These are phyloP conservation scores for Ceratitis capitata DNA, from an alignment of 1,140 invertebrate species.

Conservation along the genomic window DNA sequence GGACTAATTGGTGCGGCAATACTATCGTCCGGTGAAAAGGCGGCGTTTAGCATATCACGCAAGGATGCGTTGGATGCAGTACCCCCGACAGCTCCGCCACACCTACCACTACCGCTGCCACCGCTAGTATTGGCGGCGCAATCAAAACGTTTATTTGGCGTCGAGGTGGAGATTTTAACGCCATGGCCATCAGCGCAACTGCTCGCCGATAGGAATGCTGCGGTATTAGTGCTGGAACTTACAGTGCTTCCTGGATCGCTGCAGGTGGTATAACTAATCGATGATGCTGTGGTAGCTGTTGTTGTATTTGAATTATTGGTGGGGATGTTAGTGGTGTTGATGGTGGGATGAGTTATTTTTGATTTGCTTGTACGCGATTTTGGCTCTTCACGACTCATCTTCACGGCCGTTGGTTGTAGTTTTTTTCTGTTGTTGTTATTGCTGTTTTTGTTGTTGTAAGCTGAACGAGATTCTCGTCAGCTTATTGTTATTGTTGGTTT, in stretches of 20 bases:
- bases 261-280: slow-evolving; percentile 36
- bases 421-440: neutral
- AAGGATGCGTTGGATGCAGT: slow-evolving; percentile 47
- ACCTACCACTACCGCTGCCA: slow-evolving; percentile 43
- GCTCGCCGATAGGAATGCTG: neutral
- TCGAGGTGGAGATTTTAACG: slow-evolving; percentile 58
- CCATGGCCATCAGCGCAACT: slow-evolving; percentile 27
- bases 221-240: neutral
- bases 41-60: slow-evolving; percentile 49
- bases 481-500: neutral
- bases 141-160: slow-evolving; percentile 53
- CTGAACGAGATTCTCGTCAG: neutral
- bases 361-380: slow-evolving; percentile 17
- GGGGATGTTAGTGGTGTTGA: neutral
- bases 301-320: neutral
- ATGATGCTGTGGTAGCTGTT: neutral
- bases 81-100: neutral
- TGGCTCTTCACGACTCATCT: slow-evolving; percentile 32
- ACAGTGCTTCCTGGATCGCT: neutral
- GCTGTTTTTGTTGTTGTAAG: neutral
- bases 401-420: neutral
- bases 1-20: slow-evolving; percentile 44
- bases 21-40: slow-evolving; percentile 46
- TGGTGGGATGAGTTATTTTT: slow-evolving; percentile 16
- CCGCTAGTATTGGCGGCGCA: neutral